Base-by-base conservation (phyloP, 2,888 invertebrate species). In the Thalpophila matura region DNA sequence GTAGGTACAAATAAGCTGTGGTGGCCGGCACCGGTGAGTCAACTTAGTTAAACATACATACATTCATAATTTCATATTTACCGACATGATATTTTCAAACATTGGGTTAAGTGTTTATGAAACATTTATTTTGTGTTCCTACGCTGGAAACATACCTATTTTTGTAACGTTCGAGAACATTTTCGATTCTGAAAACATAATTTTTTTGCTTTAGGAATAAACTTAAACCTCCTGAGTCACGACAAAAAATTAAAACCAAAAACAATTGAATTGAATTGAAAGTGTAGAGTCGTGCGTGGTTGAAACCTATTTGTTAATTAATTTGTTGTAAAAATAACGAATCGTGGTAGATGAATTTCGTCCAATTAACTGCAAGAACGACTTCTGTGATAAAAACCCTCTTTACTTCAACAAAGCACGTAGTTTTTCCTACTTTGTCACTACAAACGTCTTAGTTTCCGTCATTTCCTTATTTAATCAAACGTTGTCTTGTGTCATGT, bases 381-480 rank as follows among this genome's bases (percentile, higher is more conserved):
- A 26, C 29, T 53, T 43, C n/a, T 47, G 20, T 16, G n/a, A 45
- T 43, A 76, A 78, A 75, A 74, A 75, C 37, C 18, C 50, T 50
- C 55, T 55, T 50, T 26, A 37, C 43, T 54, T 35, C 24, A 56
- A 67, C 61, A 71, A 72, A 65, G 49, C 42, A 56, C 49, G 40
- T 63, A 59, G 56, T 67, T 69, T 67, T 79, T 78, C 62, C 62
- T 79, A 63, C 43, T 54, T 67, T 67, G 79, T 70, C 64, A 80
- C 42, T 35, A 27, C 29, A 35, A 64, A 37, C n/a, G 16, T 24
- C 45, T 37, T 38, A 9, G 37, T 56, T 57, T 64, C 58, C 60
- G 72, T 68, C 51, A 74, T 72, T 79, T 68, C 69, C 74, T 79
- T 67, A 51, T 62, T 66, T 55, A 69, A 54, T 57, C 35, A n/a